These are phyloP conservation scores for Xenus cinereus DNA, from an alignment of 2,113 vertebrate genomes.

Conservation along the genomic window DNA sequence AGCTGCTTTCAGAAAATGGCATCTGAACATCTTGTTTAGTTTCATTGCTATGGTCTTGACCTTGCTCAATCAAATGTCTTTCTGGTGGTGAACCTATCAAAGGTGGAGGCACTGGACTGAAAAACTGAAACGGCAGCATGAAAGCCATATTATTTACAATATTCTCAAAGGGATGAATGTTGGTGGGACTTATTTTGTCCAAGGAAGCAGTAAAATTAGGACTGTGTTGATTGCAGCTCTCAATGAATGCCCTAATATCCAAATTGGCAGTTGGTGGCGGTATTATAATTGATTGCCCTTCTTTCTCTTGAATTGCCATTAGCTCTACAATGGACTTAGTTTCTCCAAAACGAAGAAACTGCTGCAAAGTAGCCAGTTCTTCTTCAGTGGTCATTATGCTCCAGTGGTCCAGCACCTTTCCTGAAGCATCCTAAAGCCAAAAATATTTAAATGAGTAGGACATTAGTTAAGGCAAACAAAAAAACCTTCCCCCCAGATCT, in stretches of 20 bases:
- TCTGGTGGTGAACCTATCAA: slow-evolving; percentile 84
- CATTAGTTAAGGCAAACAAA: not conserved
- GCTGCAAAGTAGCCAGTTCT: slow-evolving; percentile 92
- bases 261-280: slow-evolving; percentile 86
- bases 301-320: slow-evolving; percentile 96
- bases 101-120: slow-evolving; percentile 87
- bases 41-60: slow-evolving; percentile 74
- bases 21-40: slow-evolving; percentile 68
- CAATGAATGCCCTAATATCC: slow-evolving; percentile 94
- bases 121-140: slow-evolving; percentile 93
- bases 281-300: slow-evolving; percentile 85
- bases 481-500: not conserved
- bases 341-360: slow-evolving; percentile 97
- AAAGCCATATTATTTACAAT: slow-evolving; percentile 93
- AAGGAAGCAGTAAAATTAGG: slow-evolving; percentile 72
- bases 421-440: slow-evolving; percentile 87
- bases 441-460: not conserved
- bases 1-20: slow-evolving; percentile 73
- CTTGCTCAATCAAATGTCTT: slow-evolving; percentile 75
- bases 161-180: slow-evolving; percentile 92
- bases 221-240: slow-evolving; percentile 84
- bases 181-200: slow-evolving; percentile 81
- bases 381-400: slow-evolving; percentile 97
- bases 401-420: slow-evolving; percentile 97
- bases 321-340: slow-evolving; percentile 98